Base-by-base conservation (phyloP, 2,888 invertebrate species). In the Zygothrica quintamaculata region DNA sequence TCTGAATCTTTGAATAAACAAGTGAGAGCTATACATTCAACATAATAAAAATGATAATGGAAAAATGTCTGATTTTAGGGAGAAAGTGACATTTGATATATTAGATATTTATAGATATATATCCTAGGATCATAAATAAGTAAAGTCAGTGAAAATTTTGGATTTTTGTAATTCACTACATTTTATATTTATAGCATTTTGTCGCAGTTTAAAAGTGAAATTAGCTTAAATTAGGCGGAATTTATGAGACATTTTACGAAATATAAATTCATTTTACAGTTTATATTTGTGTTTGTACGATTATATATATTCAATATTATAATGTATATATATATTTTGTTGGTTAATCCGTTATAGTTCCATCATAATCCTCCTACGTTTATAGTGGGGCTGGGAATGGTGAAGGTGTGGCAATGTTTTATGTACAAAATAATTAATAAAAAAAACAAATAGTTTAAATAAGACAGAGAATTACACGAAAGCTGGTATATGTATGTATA, bases 141-240 rank as follows among this genome's bases (percentile, higher is more conserved):
- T 59, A 33, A 48, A 57, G 57, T 33, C 18, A 22, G 18, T 3
- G 18, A 22, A 25, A 11, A 26, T 39, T 36, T 68, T 53, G 59
- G 72, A 72, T 80, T 85, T 88, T 88, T 76, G 70, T 85, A 88
- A 89, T 89, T 89, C 79, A 85, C 89, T 89, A 89, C 78, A 88
- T 84, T 87, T 84, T 88, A 86, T 89, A 87, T 88, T 88, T 84
- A 88, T 88, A 88, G 88, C 88, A 86, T 86, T 71, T 74, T 88
- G 82, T 74, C 75, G 84, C 86, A 84, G 78, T 81, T 77, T 84
- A 72, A 64, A 74, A 61, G 77, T 87, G 78, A 64, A 74, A 61
- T 78, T 87, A 79, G 74, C 87, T 88, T 88, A 87, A 79, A 71
- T 76, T 85, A 87, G 65, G 70, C 76, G 74, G 78, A 82, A 79